Base-by-base conservation (phyloP, 2,797 vertebrate species). In the Cercopithecus mitis region DNA sequence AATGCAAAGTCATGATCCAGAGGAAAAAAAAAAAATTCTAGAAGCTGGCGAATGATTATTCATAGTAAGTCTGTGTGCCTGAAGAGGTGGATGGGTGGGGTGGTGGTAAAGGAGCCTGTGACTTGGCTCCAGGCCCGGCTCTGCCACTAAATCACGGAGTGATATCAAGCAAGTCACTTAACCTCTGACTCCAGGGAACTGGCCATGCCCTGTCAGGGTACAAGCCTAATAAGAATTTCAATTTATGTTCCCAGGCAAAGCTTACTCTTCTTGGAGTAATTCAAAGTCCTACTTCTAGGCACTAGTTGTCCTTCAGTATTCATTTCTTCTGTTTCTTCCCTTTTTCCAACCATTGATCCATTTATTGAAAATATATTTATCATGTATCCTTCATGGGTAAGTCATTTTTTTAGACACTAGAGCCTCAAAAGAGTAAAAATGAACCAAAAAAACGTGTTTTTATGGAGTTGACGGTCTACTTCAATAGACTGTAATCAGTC, bases 241-340 rank as follows among this genome's bases (percentile, higher is more conserved):
- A 52, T 96, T 97, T 94, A 75, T 84, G 61, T 76, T 80, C n/a
- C n/a, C 57, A 81, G 24, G 57, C 57, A 36, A 88, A 52, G 20
- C 47, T 77, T 83, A 77, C 17, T 92, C 8, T 55, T 81, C 52
- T 89, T 64, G 30, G 30, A 36, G 19, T 57, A 50, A 83, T 92
- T 85, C 70, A 64, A 83, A 76, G 25, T 47, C 1, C 25, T 77
- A 20, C 0, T 80, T 91, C 22, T 67, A 80, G 47, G 45, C 2
- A 39, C 52, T 24, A 45, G 1, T 4, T 90, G 30, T 10, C 84
- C 25, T 92, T 93, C 52, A n/a, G 5, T 33, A 86, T 94, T 70
- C 24, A 5, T 67, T 94, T 27, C 3, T 75, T 15, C 20, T 50
- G 57, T 4, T 10, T 10, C 36, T 87, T 83, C 17, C 27, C 61